Conservation (phyloP, 1,140 invertebrate genomes). For the Camponotus floridanus region DNA sequence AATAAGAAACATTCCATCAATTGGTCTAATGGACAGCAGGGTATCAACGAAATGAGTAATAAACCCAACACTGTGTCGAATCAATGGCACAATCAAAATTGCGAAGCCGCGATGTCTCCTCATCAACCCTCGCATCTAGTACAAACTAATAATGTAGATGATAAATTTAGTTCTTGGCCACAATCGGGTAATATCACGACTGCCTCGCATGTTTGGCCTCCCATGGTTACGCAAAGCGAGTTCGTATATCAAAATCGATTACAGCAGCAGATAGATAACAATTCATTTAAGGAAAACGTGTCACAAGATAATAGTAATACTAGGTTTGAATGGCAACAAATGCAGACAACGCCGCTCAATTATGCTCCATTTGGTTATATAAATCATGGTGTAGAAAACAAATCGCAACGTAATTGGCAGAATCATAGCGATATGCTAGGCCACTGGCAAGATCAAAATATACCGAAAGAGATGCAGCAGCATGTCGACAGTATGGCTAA, state of each 20-base stretch:
- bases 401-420: slow-evolving; percentile 74
- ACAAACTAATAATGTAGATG: slow-evolving; percentile 51
- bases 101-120: slow-evolving; percentile 5
- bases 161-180: slow-evolving; percentile 66
- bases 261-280: slow-evolving; percentile 62
- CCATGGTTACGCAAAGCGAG: no score
- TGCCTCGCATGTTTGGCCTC: slow-evolving; percentile 69
- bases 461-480: slow-evolving; percentile 65
- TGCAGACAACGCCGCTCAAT: slow-evolving; percentile 66
- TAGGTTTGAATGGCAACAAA: slow-evolving; percentile 73
- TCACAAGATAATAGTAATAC: slow-evolving; percentile 63
- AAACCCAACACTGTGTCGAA: slow-evolving; percentile 30
- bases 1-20: slow-evolving; percentile 67
- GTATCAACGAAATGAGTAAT: slow-evolving; percentile 31
- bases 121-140: slow-evolving; percentile 46
- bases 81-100: slow-evolving; percentile 65
- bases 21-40: slow-evolving; percentile 29
- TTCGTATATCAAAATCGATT: slow-evolving; percentile 51
- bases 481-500: slow-evolving; percentile 61
- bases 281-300: slow-evolving; percentile 38
- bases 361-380: slow-evolving; percentile 53
- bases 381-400: slow-evolving; percentile 66
- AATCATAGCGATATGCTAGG: slow-evolving; percentile 71
- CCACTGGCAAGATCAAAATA: slow-evolving; percentile 77
- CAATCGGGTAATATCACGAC: slow-evolving; percentile 45